Evolutionary conservation across 2,888 invertebrate genomes (phyloP).

Genomic region (Sicus ferrugineus): DNA sequence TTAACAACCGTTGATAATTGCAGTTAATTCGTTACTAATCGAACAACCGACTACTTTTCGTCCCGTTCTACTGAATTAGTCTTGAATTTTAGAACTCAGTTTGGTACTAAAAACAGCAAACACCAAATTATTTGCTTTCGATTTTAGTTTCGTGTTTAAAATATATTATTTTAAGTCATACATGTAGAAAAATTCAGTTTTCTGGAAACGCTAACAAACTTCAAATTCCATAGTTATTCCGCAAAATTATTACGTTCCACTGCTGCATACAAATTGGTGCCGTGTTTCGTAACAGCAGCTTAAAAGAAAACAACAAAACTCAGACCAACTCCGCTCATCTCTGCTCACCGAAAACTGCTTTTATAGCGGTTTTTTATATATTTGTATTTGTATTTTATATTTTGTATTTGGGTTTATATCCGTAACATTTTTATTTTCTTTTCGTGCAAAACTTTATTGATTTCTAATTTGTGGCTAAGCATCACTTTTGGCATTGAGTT

Average conservation of each 20-base stretch:
- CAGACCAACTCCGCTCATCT: neutral
- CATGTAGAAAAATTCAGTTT: neutral
- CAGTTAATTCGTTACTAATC: no score
- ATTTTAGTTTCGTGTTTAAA: conserved; percentile 33
- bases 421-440: neutral
- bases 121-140: conserved; percentile 25
- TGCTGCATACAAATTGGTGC: neutral
- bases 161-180: no score
- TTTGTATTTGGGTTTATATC: neutral
- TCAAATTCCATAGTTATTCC: neutral
- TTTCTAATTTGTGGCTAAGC: neutral
- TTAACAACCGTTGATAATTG: no score
- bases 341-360: neutral
- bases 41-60: neutral
- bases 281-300: neutral
- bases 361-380: no score
- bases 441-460: neutral
- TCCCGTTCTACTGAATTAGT: no score
- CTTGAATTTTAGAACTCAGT: no score
- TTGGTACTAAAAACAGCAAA: neutral
- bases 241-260: conserved; percentile 19
- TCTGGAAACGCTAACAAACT: conserved; percentile 26
- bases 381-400: neutral
- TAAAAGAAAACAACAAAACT: neutral
- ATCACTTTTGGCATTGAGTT: neutral